Evolutionary conservation across 2,797 vertebrate genomes (phyloP).

Genomic region (Lemur catta): DNA sequence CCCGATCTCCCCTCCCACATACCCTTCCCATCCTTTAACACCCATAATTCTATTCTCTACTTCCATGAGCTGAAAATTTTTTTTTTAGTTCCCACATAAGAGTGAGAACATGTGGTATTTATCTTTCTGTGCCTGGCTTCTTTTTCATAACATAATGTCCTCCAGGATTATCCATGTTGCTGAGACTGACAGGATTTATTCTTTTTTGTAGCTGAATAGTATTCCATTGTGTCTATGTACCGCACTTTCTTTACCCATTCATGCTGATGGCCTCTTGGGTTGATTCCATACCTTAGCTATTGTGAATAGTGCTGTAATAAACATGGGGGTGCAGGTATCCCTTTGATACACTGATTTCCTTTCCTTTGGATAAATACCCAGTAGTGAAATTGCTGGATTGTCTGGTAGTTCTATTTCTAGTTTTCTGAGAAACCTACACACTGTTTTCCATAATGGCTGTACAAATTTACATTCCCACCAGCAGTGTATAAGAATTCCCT

Average conservation of each 20-base stretch:
- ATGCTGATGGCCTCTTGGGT: neutral
- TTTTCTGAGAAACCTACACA: neutral
- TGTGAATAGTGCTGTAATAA: neutral
- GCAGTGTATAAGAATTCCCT: neutral
- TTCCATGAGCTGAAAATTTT: neutral
- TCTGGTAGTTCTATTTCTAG: neutral
- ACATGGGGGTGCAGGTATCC: neutral
- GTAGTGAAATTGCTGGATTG: neutral
- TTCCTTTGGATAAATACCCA: neutral
- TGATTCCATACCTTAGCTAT: neutral
- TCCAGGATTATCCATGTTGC: neutral
- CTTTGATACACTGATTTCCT: neutral
- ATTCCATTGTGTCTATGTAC: neutral
- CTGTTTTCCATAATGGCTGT: neutral
- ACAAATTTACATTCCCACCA: neutral
- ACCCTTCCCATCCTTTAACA: neutral
- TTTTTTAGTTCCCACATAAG: too few relatives aligned
- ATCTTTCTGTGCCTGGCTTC: neutral
- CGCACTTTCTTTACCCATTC: neutral
- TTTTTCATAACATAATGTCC: neutral
- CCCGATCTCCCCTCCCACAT: neutral
- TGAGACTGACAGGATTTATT: neutral
- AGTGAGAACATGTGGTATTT: neutral
- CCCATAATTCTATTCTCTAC: neutral
- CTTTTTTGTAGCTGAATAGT: neutral